Conservation (phyloP, 2,888 invertebrate species). For the Thymelicus acteon region DNA sequence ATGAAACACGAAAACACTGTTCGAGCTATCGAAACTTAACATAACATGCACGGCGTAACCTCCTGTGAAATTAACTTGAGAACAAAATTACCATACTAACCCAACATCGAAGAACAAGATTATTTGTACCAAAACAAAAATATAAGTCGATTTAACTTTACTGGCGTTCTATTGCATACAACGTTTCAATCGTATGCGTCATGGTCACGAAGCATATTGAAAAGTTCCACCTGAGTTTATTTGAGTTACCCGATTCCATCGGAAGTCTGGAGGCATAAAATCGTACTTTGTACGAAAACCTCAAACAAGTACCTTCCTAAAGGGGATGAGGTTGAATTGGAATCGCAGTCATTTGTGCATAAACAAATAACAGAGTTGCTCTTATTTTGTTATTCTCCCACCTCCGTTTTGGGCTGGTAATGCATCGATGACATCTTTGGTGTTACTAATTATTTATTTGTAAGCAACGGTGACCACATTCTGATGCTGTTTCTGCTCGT, state of each 20-base stretch:
- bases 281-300: slow-evolving; percentile 50
- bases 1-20: neutral
- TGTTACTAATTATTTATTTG: too few species aligned
- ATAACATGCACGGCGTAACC: neutral
- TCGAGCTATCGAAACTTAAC: slow-evolving; percentile 5
- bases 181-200: slow-evolving; percentile 70
- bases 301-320: neutral
- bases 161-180: slow-evolving; percentile 50
- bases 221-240: slow-evolving; percentile 78
- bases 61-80: slow-evolving; percentile 3
- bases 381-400: too few species aligned
- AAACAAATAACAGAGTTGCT: neutral
- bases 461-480: too few species aligned
- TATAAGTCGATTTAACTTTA: slow-evolving; percentile 11
- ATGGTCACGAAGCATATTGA: slow-evolving; percentile 80
- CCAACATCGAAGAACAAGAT: slow-evolving; percentile 1
- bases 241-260: slow-evolving; percentile 75
- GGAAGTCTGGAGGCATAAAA: slow-evolving; percentile 61
- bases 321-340: slow-evolving; percentile 3
- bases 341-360: neutral
- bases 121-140: slow-evolving; percentile 3
- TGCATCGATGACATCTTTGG: too few species aligned
- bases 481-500: too few species aligned
- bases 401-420: too few species aligned
- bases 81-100: slow-evolving; percentile 14